Evolutionary conservation across 2,113 vertebrate species (phyloP), one percentile per base, ranked within the genome.

Genomic region (Cariama cristata): DNA sequence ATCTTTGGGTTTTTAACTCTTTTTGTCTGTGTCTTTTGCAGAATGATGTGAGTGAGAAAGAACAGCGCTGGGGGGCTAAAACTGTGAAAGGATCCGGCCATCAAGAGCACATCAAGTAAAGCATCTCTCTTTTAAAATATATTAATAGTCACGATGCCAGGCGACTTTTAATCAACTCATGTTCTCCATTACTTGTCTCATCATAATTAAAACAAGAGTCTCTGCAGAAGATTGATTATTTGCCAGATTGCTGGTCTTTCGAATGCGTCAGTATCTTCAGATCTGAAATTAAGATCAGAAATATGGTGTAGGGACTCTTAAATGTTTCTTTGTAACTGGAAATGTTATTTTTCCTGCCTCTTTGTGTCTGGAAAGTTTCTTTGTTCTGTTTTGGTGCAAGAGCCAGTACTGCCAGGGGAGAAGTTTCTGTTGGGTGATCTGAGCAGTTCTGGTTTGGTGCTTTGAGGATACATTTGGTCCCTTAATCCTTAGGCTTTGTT

Each of bases 1-100:
- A 11, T 53, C 32, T 45, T 13, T 12, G 52, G 23, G 21, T 1
- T 59, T 74, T 38, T 73, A 79, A 90, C 21, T 24, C 42, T 50
- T 30, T 53, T 22, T 82, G 4, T 3, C 17, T 72, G 22, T 77
- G 80, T 93, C 76, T 47, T 97, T 92, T 73, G 8, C 95, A 99
- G 99, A 99, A 99, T 7, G 99, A 99, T 10, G 98, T 99, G 12
- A 99, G 99, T 1, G 99, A 99, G 97, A 99, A 99, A 76, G 99
- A 99, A 30, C 99, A 99, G 97, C 98, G 99, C 86, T 99, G 99
- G 99, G 99, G 99, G 8, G 99, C 99, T 30, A 99, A 99, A 95
- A 99, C 99, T 0, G 99, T 99, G 94, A 97, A 97, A 17, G 99
- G 99, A 22, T 99, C 99, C 0, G 99, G 99, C 72, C 99, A 99